Base-by-base conservation (phyloP, 2,797 vertebrate genomes). In the Mormyrus proboscirostris region DNA sequence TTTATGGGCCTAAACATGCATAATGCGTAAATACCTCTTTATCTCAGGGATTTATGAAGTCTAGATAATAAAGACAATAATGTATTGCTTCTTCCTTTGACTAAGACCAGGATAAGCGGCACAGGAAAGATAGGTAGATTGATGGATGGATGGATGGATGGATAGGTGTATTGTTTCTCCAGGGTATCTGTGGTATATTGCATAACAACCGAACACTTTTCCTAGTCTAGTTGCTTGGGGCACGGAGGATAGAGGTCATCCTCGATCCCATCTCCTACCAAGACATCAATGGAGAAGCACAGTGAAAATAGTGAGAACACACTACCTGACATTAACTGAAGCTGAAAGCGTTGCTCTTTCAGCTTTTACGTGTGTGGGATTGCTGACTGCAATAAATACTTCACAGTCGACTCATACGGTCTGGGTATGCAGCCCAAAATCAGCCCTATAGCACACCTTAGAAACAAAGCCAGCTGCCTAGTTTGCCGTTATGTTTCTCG, bases 51-150 rank as follows among this genome's bases (percentile, higher is more conserved):
- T 94, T 94, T 94, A 95, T 95, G 93, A 94, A 94, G 92, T 93
- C 92, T 93, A 94, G 92, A 95, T 94, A 93, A 94, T 94, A 89
- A 93, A 92, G 91, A 95, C 94, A 95, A 95, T 94, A 94, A 94
- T 90, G 91, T 92, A 93, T 93, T 94, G 94, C 87, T 95, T 87
- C 92, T 91, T 93, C 92, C 25, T 69, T 25, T 33, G 62, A 33
- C 62, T 25, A 10, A 69, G 25, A 65, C 62, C 25, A 29, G 2
- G 25, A 29, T 65, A 65, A 65, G 25, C 1, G 22, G 9, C 12
- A 29, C 29, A 16, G 16, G 51, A 53, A 53, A 47, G 44, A 47
- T 47, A 1, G 44, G 6, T 55, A 12, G 53, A 55, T 19, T 3
- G 53, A 55, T 55, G 53, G 16, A 19, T 1, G 16, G 53, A 19